A percentile compares a stretch with the other conserved stretches of the same genome.
These are phyloP conservation scores for Apeltes quadracus DNA, from an alignment of 2,113 vertebrate genomes.

Conservation along the genomic window DNA sequence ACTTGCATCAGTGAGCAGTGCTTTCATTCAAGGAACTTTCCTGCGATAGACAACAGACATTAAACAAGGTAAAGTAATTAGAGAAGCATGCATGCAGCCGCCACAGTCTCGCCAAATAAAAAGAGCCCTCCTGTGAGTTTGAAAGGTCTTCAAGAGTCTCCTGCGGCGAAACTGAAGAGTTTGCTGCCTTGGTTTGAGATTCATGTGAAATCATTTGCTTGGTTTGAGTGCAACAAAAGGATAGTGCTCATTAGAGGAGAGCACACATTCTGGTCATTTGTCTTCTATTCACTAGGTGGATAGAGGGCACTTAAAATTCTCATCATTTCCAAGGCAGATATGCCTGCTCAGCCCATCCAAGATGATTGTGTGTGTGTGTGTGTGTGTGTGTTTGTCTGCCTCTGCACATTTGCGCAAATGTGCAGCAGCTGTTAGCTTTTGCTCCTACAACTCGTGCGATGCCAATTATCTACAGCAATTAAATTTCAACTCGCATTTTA, in stretches of 20 bases:
- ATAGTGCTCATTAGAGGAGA: constrained; percentile 69
- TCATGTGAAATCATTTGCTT: constrained; percentile 73
- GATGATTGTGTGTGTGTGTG: constrained; percentile 7
- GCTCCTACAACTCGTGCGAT: constrained; percentile 57
- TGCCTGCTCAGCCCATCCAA: constrained; percentile 67
- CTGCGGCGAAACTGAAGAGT: constrained; percentile 47
- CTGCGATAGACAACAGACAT: constrained; percentile 53
- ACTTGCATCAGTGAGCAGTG: constrained; percentile 50
- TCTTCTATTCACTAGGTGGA: constrained; percentile 75
- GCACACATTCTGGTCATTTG: constrained; percentile 72
- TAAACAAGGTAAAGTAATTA: constrained; percentile 73
- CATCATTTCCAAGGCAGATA: constrained; percentile 62
- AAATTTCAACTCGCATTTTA: constrained; percentile 48
- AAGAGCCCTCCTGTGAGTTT: constrained; percentile 46
- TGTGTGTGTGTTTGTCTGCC: constrained; percentile 28
- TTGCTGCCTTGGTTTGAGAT: constrained; percentile 54
- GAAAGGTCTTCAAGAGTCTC: constrained; percentile 52
- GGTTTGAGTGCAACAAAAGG: constrained; percentile 69
- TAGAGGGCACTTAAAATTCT: constrained; percentile 69
- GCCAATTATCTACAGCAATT: constrained; percentile 63
- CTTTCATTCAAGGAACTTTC: constrained; percentile 67
- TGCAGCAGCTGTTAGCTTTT: constrained; percentile 67
- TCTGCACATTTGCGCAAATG: constrained; percentile 50
- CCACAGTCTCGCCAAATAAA: constrained; percentile 44
- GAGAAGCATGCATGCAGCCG: constrained; percentile 17